Conservation (phyloP, 2,888 invertebrate species). For the Hydraecia micacea region DNA sequence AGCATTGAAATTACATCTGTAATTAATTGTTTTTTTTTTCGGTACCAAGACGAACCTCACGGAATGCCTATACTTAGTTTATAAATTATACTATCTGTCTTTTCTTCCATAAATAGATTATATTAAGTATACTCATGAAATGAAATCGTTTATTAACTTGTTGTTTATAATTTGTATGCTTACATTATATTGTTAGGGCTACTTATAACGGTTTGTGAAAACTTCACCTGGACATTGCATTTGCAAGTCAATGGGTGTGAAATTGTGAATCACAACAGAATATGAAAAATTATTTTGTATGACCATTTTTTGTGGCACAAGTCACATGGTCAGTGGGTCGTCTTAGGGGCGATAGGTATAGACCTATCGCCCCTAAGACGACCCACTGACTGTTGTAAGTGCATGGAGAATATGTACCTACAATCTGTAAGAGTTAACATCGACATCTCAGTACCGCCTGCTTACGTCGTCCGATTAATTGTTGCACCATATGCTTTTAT, state of each 20-base stretch:
- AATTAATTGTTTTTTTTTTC: background rate
- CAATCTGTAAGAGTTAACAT: background rate
- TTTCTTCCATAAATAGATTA: background rate
- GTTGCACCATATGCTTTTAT: conserved; percentile 41
- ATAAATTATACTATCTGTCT: background rate
- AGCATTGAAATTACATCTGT: background rate
- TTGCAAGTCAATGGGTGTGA: background rate
- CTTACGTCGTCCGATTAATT: background rate
- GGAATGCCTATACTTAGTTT: background rate
- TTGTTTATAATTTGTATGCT: background rate
- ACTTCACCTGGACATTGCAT: background rate
- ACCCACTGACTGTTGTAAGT: too few relatives aligned
- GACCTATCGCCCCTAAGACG: too few relatives aligned
- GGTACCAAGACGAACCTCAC: background rate
- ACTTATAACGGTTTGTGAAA: background rate
- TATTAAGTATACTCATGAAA: background rate
- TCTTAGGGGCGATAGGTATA: too few relatives aligned
- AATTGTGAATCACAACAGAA: background rate
- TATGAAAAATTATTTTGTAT: background rate
- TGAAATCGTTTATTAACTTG: background rate
- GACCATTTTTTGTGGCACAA: background rate
- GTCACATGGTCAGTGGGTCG: too few relatives aligned
- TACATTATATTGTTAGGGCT: background rate
- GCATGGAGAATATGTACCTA: background rate
- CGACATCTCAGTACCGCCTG: background rate